Percentiles rank a stretch among this genome's conserved stretches.
These are phyloP conservation scores for Cheilosia variabilis DNA, from an alignment of 2,888 invertebrate genomes.

Conservation along the genomic window DNA sequence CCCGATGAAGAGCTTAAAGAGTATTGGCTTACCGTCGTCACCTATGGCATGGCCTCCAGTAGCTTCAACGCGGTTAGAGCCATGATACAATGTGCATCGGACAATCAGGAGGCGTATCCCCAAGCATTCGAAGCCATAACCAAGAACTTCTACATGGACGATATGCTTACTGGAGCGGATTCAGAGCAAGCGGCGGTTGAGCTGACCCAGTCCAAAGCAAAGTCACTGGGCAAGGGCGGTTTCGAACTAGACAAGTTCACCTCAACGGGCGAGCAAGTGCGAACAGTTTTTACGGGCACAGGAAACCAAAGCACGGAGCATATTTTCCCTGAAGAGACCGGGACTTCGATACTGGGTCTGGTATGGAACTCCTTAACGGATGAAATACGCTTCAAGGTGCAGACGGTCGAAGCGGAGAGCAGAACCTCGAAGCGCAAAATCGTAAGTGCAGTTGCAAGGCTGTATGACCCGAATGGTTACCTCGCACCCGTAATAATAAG, in stretches of 20 bases:
- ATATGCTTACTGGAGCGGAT: no score
- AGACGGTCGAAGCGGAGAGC: no score
- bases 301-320: not conserved
- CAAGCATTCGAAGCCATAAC: slow-evolving; percentile 20
- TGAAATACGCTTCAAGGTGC: no score
- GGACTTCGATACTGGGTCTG: slow-evolving; percentile 16
- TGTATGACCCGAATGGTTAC: no score
- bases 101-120: slow-evolving; percentile 10
- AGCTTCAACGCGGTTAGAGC: slow-evolving; percentile 22
- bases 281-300: not conserved
- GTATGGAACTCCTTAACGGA: slow-evolving; percentile 16
- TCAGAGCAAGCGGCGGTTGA: no score
- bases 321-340: not conserved
- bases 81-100: slow-evolving; percentile 15
- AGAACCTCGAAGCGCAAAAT: no score
- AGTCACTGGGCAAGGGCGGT: not conserved
- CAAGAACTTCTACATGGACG: slow-evolving; percentile 15
- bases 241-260: slow-evolving; percentile 3
- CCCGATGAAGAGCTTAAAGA: slow-evolving; percentile 2
- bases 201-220: no score
- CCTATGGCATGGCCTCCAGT: slow-evolving; percentile 37
- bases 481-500: no score
- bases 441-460: no score
- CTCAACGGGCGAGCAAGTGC: slow-evolving; percentile 3
- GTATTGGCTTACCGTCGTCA: slow-evolving; percentile 34